Conservation (phyloP, 1,140 invertebrate species). For the Drosophila pachea region DNA sequence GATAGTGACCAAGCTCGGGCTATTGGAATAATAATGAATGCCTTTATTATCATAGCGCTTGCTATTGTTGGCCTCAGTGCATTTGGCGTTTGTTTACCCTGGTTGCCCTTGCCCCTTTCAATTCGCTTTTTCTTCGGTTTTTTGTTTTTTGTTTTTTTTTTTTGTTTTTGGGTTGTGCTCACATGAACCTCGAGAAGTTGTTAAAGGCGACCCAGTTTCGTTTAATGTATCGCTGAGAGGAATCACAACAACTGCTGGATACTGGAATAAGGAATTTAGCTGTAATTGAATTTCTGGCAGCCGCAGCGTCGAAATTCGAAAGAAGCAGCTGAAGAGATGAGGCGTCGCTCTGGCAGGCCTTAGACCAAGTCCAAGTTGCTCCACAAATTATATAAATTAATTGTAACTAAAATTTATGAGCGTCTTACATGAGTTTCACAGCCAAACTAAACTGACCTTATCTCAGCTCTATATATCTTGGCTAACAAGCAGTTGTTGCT, state of each 20-base stretch:
- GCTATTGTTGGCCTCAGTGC: constrained; percentile 21
- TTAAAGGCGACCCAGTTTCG: constrained; percentile 42
- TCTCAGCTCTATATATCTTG: constrained; percentile 14
- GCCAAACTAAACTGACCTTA: background rate
- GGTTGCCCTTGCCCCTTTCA: no score
- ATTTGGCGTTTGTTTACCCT: constrained; percentile 59
- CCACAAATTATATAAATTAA: background rate
- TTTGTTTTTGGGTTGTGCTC: no score
- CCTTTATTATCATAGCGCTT: constrained; percentile 71
- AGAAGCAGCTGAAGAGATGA: no score
- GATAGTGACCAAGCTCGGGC: constrained; percentile 25
- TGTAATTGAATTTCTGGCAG: no score
- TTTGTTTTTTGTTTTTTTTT: constrained; percentile 18
- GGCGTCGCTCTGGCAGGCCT: no score
- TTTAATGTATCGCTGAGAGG: constrained; percentile 33
- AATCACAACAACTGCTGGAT: no score
- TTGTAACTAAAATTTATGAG: background rate
- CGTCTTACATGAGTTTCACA: background rate
- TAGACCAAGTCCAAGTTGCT: background rate
- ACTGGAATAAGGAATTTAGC: no score
- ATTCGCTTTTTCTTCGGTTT: no score
- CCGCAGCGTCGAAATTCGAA: no score
- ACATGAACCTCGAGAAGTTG: no score
- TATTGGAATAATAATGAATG: constrained; percentile 76
- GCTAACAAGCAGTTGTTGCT: constrained; percentile 3